Evolutionary conservation across 2,113 vertebrate species (phyloP), one percentile per base, ranked within the genome.

Genomic region (Hippocampus guttulatus): DNA sequence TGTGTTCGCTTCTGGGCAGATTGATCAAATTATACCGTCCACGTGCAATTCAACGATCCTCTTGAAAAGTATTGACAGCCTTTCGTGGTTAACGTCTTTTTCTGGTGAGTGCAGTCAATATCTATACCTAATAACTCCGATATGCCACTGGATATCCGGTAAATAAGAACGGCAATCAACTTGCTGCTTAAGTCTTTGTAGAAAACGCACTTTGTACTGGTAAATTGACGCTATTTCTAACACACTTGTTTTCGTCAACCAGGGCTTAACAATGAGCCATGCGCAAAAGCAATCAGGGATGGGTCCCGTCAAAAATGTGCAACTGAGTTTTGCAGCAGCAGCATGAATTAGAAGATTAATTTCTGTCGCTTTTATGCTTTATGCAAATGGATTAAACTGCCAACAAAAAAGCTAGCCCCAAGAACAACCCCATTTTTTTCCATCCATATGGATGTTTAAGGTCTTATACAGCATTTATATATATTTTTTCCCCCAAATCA

Each of bases 281-380:
- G 10, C 9, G 23, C n/a, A 55, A 55, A 55, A 55, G 9, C 52
- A 23, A 55, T n/a, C 52, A n/a, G 52, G 20, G 49, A 52, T 21
- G 49, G 2, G 52, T 10, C n/a, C 21, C 0, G 21, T 55, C 52
- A 23, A n/a, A 10, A 55, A 55, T 23, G 21, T 45, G 18, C 20
- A 18, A 49, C 43, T 45, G 47, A 49, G 47, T 51, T 51, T 51
- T 51, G 20, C 49, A 51, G 49, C 47, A 51, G 49, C 21, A 23
- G 58, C 40, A 58, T 33, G 52, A 54, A 9, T 10, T 23, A 23
- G 2, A 2, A 21, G n/a, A 55, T 21, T 38, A 33, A 77, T 81
- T 85, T 75, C 58, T 74, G 71, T 38, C 33, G 5, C 33, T 38
- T 38, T 38, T 38, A 38, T 38, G 5, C 33, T 38, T 38, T 5